These are phyloP conservation scores for Parnassius orleans DNA, from an alignment of 2,888 invertebrate species.

Conservation along the genomic window DNA sequence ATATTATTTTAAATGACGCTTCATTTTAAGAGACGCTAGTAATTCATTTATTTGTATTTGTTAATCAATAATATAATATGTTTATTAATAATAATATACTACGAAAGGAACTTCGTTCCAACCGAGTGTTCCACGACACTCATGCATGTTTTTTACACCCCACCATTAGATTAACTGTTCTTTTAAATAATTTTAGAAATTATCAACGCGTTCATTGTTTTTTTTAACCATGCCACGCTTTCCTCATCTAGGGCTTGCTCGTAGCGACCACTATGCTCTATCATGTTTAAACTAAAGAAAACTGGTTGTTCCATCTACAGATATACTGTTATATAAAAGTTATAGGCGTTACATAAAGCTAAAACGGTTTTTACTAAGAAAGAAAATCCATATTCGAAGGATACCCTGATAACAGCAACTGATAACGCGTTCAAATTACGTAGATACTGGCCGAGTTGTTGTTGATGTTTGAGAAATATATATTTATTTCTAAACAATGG, in stretches of 20 bases:
- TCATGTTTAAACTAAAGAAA: background rate
- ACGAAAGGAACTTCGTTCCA: too few relatives aligned
- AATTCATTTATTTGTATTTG: too few relatives aligned
- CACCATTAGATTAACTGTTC: too few relatives aligned
- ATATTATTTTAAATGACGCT: too few relatives aligned
- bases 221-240: background rate
- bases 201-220: too few relatives aligned
- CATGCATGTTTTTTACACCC: too few relatives aligned
- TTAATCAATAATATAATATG: too few relatives aligned
- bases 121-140: too few relatives aligned
- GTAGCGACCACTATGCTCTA: background rate
- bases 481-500: slow-evolving; percentile 23
- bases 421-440: slow-evolving; percentile 21
- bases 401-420: slow-evolving; percentile 27
- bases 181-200: too few relatives aligned
- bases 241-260: background rate
- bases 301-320: background rate
- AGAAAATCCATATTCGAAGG: slow-evolving; percentile 15
- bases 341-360: slow-evolving; percentile 13
- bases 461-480: slow-evolving; percentile 27
- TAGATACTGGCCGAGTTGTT: slow-evolving; percentile 26
- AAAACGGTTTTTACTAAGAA: slow-evolving; percentile 11
- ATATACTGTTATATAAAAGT: slow-evolving; percentile 7
- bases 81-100: too few relatives aligned
- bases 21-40: too few relatives aligned